Evolutionary conservation across 1,140 invertebrate species (phyloP).

Genomic region (Conopomorpha cramerella): DNA sequence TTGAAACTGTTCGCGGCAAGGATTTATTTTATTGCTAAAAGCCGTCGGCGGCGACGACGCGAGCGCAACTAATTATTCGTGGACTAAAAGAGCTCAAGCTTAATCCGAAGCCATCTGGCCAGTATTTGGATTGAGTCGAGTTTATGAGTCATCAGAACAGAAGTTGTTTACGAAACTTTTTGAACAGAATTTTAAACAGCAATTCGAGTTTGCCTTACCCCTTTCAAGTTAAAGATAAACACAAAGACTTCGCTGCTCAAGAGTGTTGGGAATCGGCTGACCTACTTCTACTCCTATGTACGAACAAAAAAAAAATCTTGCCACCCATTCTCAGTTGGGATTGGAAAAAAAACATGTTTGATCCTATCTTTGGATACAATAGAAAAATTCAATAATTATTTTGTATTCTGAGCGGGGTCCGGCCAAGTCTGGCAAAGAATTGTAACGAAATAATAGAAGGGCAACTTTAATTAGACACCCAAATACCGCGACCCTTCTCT

Average conservation of each 20-base stretch:
- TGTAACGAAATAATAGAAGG: constrained; percentile 36
- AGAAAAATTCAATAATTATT: too few species aligned
- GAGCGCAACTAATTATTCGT: constrained; percentile 41
- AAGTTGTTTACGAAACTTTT: neutral
- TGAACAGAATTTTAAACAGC: neutral
- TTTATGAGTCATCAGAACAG: neutral
- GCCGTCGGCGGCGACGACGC: too few species aligned
- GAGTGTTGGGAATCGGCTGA: too few species aligned
- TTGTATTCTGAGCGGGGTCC: too few species aligned
- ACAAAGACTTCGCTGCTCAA: too few species aligned
- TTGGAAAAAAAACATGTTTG: too few species aligned
- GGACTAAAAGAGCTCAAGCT: constrained; percentile 28
- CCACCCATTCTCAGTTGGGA: too few species aligned
- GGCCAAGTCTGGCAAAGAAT: too few species aligned
- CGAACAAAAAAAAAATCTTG: too few species aligned
- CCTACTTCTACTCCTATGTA: too few species aligned
- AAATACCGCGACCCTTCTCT: constrained; percentile 40
- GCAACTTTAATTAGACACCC: constrained; percentile 41
- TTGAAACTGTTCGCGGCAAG: constrained; percentile 19
- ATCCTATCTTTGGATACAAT: too few species aligned
- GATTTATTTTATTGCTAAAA: constrained; percentile 45
- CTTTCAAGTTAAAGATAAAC: too few species aligned
- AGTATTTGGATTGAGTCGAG: constrained; percentile 8
- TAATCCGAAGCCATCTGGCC: constrained; percentile 21
- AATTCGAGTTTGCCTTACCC: neutral